These are phyloP conservation scores for Pocota personata DNA, from an alignment of 2,888 invertebrate species.

Conservation along the genomic window DNA sequence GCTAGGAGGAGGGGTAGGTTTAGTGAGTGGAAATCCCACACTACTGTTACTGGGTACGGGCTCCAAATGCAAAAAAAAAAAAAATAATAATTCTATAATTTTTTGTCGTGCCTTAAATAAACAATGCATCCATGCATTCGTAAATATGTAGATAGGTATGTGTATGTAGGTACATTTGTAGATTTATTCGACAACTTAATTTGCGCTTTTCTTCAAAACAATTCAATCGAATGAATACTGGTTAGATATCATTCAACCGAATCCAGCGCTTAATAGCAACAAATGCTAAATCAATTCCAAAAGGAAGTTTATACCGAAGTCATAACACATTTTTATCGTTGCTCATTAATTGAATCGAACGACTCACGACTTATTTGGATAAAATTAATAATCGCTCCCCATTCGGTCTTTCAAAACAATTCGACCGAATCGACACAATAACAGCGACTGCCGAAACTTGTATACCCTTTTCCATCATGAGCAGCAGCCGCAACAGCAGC, in stretches of 20 bases:
- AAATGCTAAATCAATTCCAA: slow-evolving; percentile 7
- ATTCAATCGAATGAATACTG: not conserved
- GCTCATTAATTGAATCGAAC: slow-evolving; percentile 39
- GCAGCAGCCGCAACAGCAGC: slow-evolving; percentile 35
- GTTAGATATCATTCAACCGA: not conserved
- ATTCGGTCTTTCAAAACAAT: slow-evolving; percentile 29
- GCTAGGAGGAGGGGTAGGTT: no score
- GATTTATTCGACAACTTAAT: not conserved
- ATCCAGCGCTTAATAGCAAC: not conserved
- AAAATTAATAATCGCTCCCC: slow-evolving; percentile 44
- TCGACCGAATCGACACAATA: slow-evolving; percentile 22
- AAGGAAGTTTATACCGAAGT: slow-evolving; percentile 17
- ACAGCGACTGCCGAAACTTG: slow-evolving; percentile 28
- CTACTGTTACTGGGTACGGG: no score
- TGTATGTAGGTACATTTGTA: not conserved
- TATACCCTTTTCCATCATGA: slow-evolving; percentile 47
- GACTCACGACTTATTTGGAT: slow-evolving; percentile 41
- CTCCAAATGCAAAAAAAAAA: no score
- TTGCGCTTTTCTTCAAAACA: not conserved
- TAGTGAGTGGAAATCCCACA: no score
- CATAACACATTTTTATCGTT: slow-evolving; percentile 27
- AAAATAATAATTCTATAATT: no score
- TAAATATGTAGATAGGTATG: no score
- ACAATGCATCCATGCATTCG: no score
- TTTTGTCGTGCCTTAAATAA: no score